These are phyloP conservation scores for Rhabdophis nuchalis DNA, from an alignment of 2,797 vertebrate species.

Conservation along the genomic window DNA sequence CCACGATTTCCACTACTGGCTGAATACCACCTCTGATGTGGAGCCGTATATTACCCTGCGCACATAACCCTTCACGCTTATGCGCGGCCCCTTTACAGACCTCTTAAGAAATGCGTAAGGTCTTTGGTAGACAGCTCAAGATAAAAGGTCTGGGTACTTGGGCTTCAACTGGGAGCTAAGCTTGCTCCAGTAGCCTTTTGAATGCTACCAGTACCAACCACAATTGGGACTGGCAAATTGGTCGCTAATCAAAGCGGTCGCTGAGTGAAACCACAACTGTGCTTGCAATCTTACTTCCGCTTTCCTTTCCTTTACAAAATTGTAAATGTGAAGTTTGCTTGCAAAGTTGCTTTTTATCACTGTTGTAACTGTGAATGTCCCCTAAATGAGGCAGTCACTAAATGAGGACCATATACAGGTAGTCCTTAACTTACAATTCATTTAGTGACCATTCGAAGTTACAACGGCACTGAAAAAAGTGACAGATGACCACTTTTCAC, in stretches of 20 bases:
- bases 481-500: too few species aligned
- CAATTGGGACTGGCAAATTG: background rate
- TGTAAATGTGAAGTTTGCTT: background rate
- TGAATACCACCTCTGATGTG: background rate
- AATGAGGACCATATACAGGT: too few species aligned
- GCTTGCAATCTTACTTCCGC: background rate
- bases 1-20: too few species aligned
- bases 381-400: background rate
- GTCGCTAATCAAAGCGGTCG: background rate
- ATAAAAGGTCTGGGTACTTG: background rate
- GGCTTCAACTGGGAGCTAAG: background rate
- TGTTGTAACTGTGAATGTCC: background rate
- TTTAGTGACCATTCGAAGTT: too few species aligned
- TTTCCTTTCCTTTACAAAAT: background rate
- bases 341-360: background rate
- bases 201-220: background rate
- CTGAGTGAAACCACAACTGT: background rate
- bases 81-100: too few species aligned
- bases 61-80: background rate
- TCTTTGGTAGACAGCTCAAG: too few species aligned
- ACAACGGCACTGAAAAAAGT: too few species aligned
- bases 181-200: background rate
- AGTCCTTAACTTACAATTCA: too few species aligned
- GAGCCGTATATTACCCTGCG: background rate
- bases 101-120: too few species aligned